Conservation (phyloP, 2,888 invertebrate genomes). For the Salpingus planirostris region DNA sequence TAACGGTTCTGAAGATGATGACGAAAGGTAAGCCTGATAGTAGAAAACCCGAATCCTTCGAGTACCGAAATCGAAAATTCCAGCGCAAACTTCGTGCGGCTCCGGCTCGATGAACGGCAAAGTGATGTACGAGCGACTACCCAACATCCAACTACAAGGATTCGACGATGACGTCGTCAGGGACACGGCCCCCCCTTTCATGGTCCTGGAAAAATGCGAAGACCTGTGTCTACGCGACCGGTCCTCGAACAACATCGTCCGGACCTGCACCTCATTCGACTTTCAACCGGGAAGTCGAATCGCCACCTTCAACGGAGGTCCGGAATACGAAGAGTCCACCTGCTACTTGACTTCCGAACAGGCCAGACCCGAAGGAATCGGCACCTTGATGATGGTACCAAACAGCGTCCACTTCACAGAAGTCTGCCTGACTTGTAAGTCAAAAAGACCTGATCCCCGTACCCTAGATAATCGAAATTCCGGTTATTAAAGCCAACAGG, state of each 20-base stretch:
- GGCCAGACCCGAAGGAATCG: conserved; percentile 80
- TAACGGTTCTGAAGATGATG: conserved; percentile 73
- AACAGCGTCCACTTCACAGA: conserved; percentile 87
- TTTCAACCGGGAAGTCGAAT: conserved; percentile 83
- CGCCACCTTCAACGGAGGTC: conserved; percentile 68
- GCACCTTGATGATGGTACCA: conserved; percentile 78
- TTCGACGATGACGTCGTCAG: conserved; percentile 83
- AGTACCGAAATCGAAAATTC: too few relatives aligned
- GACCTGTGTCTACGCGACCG: conserved; percentile 70
- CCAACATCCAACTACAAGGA: conserved; percentile 82
- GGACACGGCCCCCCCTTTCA: conserved; percentile 76
- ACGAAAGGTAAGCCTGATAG: conserved; percentile 66
- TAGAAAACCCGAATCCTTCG: conserved; percentile 1
- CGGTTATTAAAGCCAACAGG: conserved; percentile 65
- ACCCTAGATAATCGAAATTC: too few relatives aligned
- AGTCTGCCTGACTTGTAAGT: conserved; percentile 81
- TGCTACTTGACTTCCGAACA: conserved; percentile 81
- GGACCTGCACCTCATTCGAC: conserved; percentile 82
- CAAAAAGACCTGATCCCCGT: too few relatives aligned
- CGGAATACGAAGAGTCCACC: conserved; percentile 81
- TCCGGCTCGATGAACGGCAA: conserved; percentile 69
- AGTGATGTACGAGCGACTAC: conserved; percentile 79
- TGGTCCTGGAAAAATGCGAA: conserved; percentile 82
- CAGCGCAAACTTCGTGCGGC: conserved; percentile 86
- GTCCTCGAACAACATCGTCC: conserved; percentile 68